Conservation (phyloP, 2,797 vertebrate genomes). For the Sebastiscus tertius region DNA sequence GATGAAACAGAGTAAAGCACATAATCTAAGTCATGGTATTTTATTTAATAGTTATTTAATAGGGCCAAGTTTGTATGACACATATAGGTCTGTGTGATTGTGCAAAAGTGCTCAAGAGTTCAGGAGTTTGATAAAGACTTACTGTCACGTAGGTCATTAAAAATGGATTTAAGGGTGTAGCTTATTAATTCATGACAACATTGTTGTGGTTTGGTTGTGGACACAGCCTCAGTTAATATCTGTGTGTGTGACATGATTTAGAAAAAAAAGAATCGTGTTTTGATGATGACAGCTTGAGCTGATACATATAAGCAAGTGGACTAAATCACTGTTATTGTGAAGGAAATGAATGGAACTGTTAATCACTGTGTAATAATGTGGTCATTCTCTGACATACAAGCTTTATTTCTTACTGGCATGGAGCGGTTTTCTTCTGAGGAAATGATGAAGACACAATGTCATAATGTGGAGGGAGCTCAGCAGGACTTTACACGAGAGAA, state of each 20-base stretch:
- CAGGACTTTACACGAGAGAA: constrained; percentile 26
- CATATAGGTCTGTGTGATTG: not conserved
- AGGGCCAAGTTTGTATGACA: constrained; percentile 17
- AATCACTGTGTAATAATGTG: constrained; percentile 1
- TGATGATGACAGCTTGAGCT: not conserved
- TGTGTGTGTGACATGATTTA: not conserved
- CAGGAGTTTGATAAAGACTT: not conserved
- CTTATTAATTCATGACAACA: not conserved
- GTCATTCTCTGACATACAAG: not conserved
- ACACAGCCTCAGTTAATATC: not conserved
- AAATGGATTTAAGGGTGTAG: not conserved
- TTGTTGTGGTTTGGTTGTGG: not conserved
- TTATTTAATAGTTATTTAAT: constrained; percentile 8
- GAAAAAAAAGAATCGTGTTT: not conserved
- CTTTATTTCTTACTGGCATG: constrained; percentile 9
- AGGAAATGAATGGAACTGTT: not conserved
- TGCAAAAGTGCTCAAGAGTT: not conserved
- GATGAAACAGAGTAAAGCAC: constrained; percentile 1
- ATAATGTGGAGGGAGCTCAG: constrained; percentile 30
- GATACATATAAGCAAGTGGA: not conserved
- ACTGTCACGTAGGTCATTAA: not conserved
- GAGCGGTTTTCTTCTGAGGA: not conserved
- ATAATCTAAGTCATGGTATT: not conserved
- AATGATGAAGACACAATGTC: constrained; percentile 30
- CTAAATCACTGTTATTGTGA: not conserved